These are phyloP conservation scores for Coleophora flavipennella DNA, from an alignment of 2,888 invertebrate species.

Conservation along the genomic window DNA sequence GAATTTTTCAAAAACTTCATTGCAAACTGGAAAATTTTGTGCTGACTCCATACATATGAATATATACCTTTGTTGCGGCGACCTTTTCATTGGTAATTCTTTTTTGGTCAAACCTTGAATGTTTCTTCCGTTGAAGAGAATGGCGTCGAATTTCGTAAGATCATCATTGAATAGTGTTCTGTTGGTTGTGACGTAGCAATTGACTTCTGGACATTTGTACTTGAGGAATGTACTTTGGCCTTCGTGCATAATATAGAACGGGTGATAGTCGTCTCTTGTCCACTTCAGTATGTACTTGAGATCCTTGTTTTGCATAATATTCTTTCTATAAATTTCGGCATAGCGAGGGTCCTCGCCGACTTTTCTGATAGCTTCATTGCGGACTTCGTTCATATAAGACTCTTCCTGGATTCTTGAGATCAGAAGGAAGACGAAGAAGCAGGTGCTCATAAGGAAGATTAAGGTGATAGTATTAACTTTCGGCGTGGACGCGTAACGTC, in stretches of 20 bases:
- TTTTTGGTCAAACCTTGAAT: constrained; percentile 6
- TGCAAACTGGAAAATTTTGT: constrained; percentile 47
- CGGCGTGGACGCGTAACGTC: no score
- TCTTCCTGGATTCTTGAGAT: no score
- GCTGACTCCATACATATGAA: constrained; percentile 55
- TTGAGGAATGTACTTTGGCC: constrained; percentile 45
- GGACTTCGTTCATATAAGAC: not conserved
- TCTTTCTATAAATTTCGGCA: constrained; percentile 41
- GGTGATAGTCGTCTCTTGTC: constrained; percentile 36
- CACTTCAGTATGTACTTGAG: constrained; percentile 50
- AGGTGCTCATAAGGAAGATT: no score
- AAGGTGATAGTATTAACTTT: no score
- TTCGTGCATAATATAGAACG: constrained; percentile 35
- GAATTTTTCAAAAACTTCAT: constrained; percentile 34
- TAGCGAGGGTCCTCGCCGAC: constrained; percentile 40
- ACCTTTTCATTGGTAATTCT: constrained; percentile 32
- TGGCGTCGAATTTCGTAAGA: constrained; percentile 40
- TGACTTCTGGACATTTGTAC: constrained; percentile 43
- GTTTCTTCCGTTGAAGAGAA: constrained; percentile 47
- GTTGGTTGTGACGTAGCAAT: constrained; percentile 46
- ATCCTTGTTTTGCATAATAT: constrained; percentile 22
- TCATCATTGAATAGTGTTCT: constrained; percentile 34
- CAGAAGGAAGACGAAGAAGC: no score
- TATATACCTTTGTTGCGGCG: constrained; percentile 47
- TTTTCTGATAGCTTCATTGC: constrained; percentile 37